Conservation (phyloP, 2,888 invertebrate species). For the Rhopalosiphum nymphaeae region DNA sequence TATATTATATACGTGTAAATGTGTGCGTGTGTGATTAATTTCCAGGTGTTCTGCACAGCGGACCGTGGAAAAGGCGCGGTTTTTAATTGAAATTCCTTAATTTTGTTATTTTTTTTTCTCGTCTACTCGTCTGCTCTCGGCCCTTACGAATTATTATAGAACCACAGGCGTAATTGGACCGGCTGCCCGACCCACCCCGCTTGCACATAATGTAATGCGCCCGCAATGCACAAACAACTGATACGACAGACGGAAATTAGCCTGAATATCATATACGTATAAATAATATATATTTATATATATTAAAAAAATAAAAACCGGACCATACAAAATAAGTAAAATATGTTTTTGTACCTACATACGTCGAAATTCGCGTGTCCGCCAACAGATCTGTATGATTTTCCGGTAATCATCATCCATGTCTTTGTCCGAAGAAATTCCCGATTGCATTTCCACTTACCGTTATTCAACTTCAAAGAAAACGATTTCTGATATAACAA, state of each 20-base stretch:
- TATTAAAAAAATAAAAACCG: not conserved
- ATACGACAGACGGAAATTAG: conserved; percentile 25
- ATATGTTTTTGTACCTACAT: not conserved
- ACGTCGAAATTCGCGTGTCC: not conserved
- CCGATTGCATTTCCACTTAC: not conserved
- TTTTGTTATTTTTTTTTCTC: conserved; percentile 21
- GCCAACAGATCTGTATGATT: not conserved
- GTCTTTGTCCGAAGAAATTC: not conserved
- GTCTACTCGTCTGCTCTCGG: conserved; percentile 18
- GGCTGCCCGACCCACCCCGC: conserved; percentile 39
- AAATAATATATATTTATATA: not conserved
- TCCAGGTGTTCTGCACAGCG: conserved; percentile 62
- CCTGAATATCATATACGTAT: not conserved
- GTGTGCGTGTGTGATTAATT: conserved; percentile 23
- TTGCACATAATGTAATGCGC: not conserved
- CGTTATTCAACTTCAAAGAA: not conserved
- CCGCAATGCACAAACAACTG: not conserved
- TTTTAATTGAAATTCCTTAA: conserved; percentile 65
- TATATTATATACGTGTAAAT: not conserved
- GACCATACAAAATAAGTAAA: not conserved
- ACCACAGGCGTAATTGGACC: conserved; percentile 47
- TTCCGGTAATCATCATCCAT: not conserved
- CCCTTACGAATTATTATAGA: conserved; percentile 37
- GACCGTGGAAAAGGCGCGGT: conserved; percentile 63
- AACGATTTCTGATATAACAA: not conserved